These are phyloP conservation scores for Gymnocheta viridis DNA, from an alignment of 2,888 invertebrate species.

Conservation along the genomic window DNA sequence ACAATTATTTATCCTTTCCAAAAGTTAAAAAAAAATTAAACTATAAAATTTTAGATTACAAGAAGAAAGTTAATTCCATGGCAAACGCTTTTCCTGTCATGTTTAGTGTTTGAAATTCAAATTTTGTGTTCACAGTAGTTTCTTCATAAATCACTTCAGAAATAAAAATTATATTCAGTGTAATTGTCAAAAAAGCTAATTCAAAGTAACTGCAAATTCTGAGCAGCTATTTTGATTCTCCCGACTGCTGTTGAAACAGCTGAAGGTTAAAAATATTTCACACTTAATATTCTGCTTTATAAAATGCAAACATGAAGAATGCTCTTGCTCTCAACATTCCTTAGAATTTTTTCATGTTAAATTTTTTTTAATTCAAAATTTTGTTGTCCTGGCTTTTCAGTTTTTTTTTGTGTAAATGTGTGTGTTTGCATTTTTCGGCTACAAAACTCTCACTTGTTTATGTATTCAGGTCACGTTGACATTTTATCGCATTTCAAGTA, in stretches of 20 bases:
- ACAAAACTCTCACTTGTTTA: slow-evolving; percentile 68
- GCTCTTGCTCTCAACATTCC: slow-evolving; percentile 35
- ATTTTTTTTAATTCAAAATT: slow-evolving; percentile 42
- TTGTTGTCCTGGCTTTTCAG: slow-evolving; percentile 14
- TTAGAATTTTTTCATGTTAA: slow-evolving; percentile 18
- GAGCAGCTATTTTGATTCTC: not conserved
- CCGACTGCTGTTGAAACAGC: slow-evolving; percentile 23
- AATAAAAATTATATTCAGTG: too few relatives aligned
- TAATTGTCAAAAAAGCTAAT: too few relatives aligned
- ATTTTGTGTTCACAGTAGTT: not conserved
- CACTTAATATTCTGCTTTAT: slow-evolving; percentile 44
- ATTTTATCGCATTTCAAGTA: slow-evolving; percentile 73
- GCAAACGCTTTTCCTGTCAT: too few relatives aligned
- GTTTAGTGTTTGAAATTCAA: not conserved
- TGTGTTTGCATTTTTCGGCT: slow-evolving; percentile 35
- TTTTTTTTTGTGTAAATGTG: not conserved
- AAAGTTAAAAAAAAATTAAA: too few relatives aligned
- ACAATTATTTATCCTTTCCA: too few relatives aligned
- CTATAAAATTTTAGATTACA: too few relatives aligned
- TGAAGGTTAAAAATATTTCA: slow-evolving; percentile 57
- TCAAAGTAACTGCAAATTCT: too few relatives aligned
- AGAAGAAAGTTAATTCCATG: too few relatives aligned
- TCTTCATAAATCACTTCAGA: not conserved
- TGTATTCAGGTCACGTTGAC: slow-evolving; percentile 72
- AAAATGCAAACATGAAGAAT: slow-evolving; percentile 50